Conservation (phyloP, 2,888 invertebrate species). For the Sylvicola cinctus region DNA sequence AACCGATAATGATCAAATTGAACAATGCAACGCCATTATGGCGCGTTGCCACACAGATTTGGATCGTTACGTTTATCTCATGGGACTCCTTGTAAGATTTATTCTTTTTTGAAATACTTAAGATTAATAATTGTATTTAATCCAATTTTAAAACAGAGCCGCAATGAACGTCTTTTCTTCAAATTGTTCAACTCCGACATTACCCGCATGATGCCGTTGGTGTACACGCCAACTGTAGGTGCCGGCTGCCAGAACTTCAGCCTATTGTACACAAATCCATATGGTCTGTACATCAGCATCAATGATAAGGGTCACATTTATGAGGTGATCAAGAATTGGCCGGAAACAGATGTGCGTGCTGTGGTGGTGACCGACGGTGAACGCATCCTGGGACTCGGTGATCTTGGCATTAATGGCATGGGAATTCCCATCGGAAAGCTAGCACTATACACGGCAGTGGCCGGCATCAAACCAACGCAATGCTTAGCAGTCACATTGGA, state of each 20-base stretch:
- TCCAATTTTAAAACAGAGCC: too few species aligned
- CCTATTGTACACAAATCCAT: constrained; percentile 70
- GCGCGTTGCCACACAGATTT: constrained; percentile 71
- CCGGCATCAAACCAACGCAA: constrained; percentile 88
- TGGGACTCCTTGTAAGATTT: constrained; percentile 63
- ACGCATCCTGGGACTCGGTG: constrained; percentile 91
- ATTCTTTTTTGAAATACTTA: too few species aligned
- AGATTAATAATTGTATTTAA: too few species aligned
- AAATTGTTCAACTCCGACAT: constrained; percentile 73
- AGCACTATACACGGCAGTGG: constrained; percentile 89
- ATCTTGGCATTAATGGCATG: constrained; percentile 95
- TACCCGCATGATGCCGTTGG: constrained; percentile 84
- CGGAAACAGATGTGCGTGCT: constrained; percentile 66
- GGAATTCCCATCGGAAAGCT: constrained; percentile 97
- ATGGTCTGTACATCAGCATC: constrained; percentile 90
- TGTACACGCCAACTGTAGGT: constrained; percentile 98
- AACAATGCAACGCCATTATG: constrained; percentile 62
- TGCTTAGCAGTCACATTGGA: constrained; percentile 85
- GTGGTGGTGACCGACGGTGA: constrained; percentile 97
- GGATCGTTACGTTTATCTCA: constrained; percentile 90
- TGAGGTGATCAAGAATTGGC: constrained; percentile 70
- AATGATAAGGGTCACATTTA: constrained; percentile 90
- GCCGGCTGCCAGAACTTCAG: constrained; percentile 95
- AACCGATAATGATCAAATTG: constrained; percentile 68
- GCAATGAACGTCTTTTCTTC: constrained; percentile 93